A percentile compares a stretch with the other conserved stretches of the same genome.
Evolutionary conservation across 53 echinoderm and acorn worm species (phyloP).

Genomic region (Glandiceps talaboti): DNA sequence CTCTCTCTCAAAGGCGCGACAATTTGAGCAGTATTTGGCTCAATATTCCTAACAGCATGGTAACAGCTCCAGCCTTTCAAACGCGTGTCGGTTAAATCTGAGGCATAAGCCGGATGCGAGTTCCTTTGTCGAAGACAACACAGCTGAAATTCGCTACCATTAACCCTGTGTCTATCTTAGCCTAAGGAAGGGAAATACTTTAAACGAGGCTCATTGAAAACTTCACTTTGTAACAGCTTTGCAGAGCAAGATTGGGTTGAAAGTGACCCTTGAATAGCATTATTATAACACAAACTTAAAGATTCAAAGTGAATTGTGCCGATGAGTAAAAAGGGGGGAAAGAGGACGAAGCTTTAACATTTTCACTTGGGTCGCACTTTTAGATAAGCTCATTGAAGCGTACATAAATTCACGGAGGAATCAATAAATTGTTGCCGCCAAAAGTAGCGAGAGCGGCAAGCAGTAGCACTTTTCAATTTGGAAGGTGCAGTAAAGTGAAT

Average conservation of each 20-base stretch:
- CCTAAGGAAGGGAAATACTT: not conserved
- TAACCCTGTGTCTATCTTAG: not conserved
- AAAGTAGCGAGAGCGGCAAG: not conserved
- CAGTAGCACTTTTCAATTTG: not conserved
- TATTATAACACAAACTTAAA: not conserved
- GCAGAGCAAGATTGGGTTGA: not conserved
- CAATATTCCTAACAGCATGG: not conserved
- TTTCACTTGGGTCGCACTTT: not conserved
- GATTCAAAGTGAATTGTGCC: not conserved
- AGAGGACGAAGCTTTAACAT: not conserved
- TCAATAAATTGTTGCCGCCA: not conserved
- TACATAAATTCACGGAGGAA: not conserved
- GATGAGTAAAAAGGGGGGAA: not conserved
- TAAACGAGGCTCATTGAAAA: not conserved
- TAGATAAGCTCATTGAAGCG: not conserved
- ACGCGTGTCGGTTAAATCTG: not conserved
- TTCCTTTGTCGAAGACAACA: not conserved
- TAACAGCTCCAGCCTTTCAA: not conserved
- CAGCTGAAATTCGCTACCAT: not conserved
- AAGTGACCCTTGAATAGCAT: not conserved
- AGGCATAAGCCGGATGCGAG: not conserved
- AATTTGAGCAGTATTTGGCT: not conserved
- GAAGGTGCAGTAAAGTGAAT: not conserved
- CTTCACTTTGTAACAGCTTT: not conserved
- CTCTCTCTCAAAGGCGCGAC: not conserved